These are phyloP conservation scores for Myzus persicae DNA, from an alignment of 1,140 invertebrate species.

Conservation along the genomic window DNA sequence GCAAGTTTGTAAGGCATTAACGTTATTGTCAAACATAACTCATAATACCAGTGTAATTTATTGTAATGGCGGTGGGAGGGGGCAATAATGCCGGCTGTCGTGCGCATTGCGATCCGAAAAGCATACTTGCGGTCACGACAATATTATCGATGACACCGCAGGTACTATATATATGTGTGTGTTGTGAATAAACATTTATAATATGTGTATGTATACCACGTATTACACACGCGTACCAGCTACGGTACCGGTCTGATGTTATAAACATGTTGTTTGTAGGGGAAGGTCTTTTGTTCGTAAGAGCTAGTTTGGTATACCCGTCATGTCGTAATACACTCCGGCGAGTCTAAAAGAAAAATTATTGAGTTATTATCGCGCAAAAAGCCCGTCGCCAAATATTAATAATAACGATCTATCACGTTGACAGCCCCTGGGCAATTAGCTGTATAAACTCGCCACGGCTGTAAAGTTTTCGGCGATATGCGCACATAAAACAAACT, in stretches of 20 bases:
- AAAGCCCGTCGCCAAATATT: background rate
- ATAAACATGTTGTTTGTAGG: background rate
- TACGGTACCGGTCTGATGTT: background rate
- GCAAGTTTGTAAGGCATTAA: background rate
- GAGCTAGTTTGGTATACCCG: background rate
- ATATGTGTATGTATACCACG: too few relatives aligned
- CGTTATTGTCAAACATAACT: background rate
- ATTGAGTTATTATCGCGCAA: conserved; percentile 1
- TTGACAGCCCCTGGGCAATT: background rate
- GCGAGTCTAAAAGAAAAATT: background rate
- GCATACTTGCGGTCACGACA: too few relatives aligned
- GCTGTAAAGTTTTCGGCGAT: background rate
- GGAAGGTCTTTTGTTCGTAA: background rate
- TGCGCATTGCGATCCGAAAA: too few relatives aligned
- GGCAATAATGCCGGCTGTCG: too few relatives aligned
- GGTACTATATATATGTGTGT: too few relatives aligned
- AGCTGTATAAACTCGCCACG: background rate
- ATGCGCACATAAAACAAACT: background rate
- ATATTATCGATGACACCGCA: too few relatives aligned
- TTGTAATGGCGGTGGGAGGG: too few relatives aligned
- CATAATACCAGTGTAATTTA: too few relatives aligned
- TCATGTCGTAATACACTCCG: background rate
- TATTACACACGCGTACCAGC: background rate
- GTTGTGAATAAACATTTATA: too few relatives aligned
- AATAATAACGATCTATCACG: conserved; percentile 13